phyloP scores from a whole-genome alignment of 2,113 vertebrate genomes.

The Psittacara wagleri region DNA sequence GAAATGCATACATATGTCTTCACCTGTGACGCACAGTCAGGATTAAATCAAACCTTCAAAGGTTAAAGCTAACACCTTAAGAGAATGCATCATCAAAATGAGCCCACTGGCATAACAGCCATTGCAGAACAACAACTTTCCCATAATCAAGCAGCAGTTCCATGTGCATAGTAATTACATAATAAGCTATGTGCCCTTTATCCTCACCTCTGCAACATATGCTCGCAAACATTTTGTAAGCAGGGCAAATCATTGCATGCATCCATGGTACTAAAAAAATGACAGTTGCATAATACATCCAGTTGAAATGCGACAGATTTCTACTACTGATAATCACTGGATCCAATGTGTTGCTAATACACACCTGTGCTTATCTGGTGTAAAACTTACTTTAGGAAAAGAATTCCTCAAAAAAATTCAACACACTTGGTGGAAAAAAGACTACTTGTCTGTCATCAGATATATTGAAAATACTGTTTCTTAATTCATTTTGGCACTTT shows the following conservation, averaged over 20 bases:
- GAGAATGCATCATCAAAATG: neutral
- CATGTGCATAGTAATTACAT: neutral
- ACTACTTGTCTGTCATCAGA: neutral
- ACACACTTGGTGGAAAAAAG: neutral
- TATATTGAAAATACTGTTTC: neutral
- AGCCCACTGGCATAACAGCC: neutral
- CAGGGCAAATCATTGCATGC: neutral
- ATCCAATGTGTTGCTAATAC: neutral
- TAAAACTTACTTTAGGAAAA: neutral
- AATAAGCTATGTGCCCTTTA: neutral
- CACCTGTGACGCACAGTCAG: neutral
- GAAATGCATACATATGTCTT: neutral
- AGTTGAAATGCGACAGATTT: fast-evolving
- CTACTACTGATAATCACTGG: neutral
- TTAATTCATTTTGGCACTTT: neutral
- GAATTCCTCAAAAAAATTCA: neutral
- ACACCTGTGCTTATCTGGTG: neutral
- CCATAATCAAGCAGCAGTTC: neutral
- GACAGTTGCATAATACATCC: neutral
- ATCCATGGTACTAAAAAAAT: neutral
- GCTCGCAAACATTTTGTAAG: neutral
- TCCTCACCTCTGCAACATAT: neutral
- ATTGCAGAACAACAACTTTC: neutral
- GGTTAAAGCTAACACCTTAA: neutral
- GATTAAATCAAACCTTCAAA: neutral